A percentile compares a stretch with the other conserved stretches of the same genome.
Conservation (phyloP, 2,797 vertebrate species). For the Lagodon rhomboides region DNA sequence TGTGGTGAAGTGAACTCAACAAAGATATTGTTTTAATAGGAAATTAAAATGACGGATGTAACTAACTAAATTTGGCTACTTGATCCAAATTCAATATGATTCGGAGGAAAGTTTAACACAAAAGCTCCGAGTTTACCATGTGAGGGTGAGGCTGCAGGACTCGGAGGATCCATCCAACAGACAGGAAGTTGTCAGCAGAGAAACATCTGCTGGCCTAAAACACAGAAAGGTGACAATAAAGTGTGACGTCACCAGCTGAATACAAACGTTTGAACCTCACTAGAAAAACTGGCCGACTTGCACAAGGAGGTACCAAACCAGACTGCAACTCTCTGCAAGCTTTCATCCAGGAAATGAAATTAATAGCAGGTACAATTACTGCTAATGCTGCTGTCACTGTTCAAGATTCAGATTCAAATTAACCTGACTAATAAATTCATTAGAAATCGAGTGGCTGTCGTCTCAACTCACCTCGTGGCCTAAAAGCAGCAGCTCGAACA, state of each 20-base stretch:
- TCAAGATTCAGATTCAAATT: too few species aligned
- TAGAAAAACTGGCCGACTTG: background rate
- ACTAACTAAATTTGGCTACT: too few species aligned
- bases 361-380: background rate
- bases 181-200: constrained; percentile 70
- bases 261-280: background rate
- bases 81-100: too few species aligned
- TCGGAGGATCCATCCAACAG: constrained; percentile 82
- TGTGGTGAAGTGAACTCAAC: background rate
- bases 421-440: too few species aligned
- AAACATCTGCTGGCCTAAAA: constrained; percentile 76
- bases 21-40: too few species aligned
- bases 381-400: background rate
- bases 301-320: background rate
- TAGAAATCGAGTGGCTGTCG: background rate
- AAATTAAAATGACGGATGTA: too few species aligned
- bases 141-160: constrained; percentile 81
- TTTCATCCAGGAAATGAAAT: too few species aligned
- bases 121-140: constrained; percentile 66
- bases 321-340: too few species aligned
- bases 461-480: constrained; percentile 82
- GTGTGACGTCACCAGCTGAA: background rate
- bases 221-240: background rate
- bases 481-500: constrained; percentile 87
- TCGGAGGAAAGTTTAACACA: too few species aligned